A percentile compares a stretch with the other conserved stretches of the same genome.
Evolutionary conservation across 2,113 vertebrate genomes (phyloP).

Genomic region (Osmerus eperlanus): DNA sequence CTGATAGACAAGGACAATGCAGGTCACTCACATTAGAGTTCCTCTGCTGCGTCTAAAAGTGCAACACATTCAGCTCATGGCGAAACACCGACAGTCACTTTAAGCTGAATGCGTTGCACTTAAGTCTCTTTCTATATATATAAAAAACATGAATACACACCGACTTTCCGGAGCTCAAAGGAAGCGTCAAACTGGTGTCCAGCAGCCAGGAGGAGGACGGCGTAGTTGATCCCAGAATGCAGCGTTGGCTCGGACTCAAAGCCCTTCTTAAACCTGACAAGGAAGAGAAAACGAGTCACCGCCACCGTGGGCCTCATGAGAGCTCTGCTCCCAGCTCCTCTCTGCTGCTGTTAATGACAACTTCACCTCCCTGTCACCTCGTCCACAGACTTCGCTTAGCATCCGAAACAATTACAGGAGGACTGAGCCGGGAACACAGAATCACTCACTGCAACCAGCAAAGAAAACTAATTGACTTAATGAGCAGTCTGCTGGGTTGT

Average conservation of each 20-base stretch:
- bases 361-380: background rate
- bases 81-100: background rate
- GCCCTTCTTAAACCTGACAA: slow-evolving; percentile 88
- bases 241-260: slow-evolving; percentile 98
- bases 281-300: background rate
- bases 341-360: too few relatives aligned
- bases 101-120: background rate
- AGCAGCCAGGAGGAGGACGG: slow-evolving; percentile 90
- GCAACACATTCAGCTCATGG: background rate
- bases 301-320: too few relatives aligned
- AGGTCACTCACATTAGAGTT: background rate
- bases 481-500: slow-evolving; percentile 52
- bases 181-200: slow-evolving; percentile 97
- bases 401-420: slow-evolving; percentile 43
- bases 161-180: slow-evolving; percentile 98
- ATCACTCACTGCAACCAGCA: slow-evolving; percentile 28
- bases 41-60: background rate
- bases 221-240: slow-evolving; percentile 98
- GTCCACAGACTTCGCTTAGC: slow-evolving; percentile 4
- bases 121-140: background rate
- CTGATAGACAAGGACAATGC: background rate
- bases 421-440: slow-evolving; percentile 52
- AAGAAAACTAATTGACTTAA: slow-evolving; percentile 56
- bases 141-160: slow-evolving; percentile 70
- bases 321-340: too few relatives aligned